phyloP scores from a whole-genome alignment of 2,113 vertebrate species.

The Mionectes macconnelli region DNA sequence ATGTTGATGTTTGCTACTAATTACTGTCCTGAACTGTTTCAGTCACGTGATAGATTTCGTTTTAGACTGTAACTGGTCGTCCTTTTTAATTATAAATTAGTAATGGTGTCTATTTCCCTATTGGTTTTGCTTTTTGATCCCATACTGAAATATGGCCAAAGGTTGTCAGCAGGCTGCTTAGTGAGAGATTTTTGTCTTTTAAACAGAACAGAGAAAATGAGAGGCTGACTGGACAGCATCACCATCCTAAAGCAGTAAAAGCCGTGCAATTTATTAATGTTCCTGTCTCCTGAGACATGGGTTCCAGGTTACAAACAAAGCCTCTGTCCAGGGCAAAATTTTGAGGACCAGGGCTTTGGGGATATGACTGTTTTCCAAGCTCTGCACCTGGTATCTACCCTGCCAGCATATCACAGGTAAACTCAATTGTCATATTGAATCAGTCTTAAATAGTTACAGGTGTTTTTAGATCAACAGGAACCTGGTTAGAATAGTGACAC shows the following conservation, averaged over 20 bases:
- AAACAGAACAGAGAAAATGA: background rate
- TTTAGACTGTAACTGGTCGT: background rate
- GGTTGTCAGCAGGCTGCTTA: background rate
- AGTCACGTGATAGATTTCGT: background rate
- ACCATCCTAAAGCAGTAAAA: background rate
- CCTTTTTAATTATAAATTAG: constrained; percentile 1
- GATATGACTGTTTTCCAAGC: background rate
- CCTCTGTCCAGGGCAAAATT: background rate
- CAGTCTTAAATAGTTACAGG: background rate
- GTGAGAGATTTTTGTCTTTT: background rate
- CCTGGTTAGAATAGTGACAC: background rate
- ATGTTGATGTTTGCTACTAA: background rate
- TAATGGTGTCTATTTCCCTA: background rate
- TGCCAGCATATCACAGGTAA: background rate
- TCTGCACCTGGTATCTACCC: background rate
- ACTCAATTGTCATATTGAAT: fast-evolving
- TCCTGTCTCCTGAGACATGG: background rate
- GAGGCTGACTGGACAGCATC: background rate
- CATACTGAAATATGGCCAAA: background rate
- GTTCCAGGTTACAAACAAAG: background rate
- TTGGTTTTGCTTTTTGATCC: background rate
- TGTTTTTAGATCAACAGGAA: background rate
- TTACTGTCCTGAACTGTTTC: background rate
- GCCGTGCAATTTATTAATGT: background rate
- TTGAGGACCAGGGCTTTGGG: background rate